phyloP scores from a whole-genome alignment of 2,113 vertebrate species.

The Genyomyrus donnyi region DNA sequence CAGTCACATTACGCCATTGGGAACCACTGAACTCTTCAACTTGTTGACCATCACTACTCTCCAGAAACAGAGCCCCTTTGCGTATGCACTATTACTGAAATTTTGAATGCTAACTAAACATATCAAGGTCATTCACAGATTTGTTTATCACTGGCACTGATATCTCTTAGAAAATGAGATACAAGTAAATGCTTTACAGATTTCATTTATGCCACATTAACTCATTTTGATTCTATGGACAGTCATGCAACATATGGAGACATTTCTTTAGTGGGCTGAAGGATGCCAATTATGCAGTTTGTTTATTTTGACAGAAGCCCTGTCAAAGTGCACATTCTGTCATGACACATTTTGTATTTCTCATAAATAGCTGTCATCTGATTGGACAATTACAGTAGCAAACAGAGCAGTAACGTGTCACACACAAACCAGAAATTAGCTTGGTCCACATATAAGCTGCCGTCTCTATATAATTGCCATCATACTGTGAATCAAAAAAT shows the following conservation, averaged over 20 bases:
- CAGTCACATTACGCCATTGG: constrained; percentile 27
- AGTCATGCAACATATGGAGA: neutral
- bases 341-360: neutral
- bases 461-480: neutral
- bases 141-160: neutral
- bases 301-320: neutral
- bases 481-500: neutral
- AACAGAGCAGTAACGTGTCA: neutral
- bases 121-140: neutral
- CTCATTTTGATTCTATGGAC: neutral
- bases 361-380: neutral
- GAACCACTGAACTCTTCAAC: constrained; percentile 47
- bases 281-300: neutral
- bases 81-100: neutral
- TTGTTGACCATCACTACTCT: constrained; percentile 34
- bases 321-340: neutral
- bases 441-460: neutral
- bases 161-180: neutral
- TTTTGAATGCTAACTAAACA: neutral
- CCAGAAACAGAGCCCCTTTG: constrained; percentile 8
- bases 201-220: neutral
- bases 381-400: neutral
- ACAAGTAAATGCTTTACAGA: neutral
- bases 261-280: neutral
- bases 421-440: neutral